A percentile compares a stretch with the other conserved stretches of the same genome.
Evolutionary conservation across 2,888 invertebrate species (phyloP).

Genomic region (Hecatera dysodea): DNA sequence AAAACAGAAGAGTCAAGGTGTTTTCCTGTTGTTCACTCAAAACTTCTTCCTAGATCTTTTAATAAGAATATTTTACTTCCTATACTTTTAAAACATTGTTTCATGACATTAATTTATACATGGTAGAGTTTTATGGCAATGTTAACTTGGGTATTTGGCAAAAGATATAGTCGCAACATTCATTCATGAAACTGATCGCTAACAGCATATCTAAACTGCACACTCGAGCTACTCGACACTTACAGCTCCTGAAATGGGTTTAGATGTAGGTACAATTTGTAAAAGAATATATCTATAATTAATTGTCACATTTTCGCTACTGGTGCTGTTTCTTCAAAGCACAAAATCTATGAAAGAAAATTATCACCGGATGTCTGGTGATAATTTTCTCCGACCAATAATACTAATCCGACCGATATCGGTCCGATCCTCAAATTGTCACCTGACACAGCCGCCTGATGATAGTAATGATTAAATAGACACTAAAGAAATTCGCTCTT

Average conservation of each 20-base stretch:
- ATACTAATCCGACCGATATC: too few relatives aligned
- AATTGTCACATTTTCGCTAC: too few relatives aligned
- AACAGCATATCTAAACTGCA: background rate
- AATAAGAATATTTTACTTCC: constrained; percentile 35
- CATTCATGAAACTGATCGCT: too few relatives aligned
- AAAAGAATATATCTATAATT: too few relatives aligned
- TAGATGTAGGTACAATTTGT: background rate
- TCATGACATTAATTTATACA: background rate
- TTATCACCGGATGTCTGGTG: too few relatives aligned
- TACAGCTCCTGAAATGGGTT: background rate
- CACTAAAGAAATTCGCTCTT: too few relatives aligned
- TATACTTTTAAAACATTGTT: background rate
- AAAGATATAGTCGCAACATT: background rate
- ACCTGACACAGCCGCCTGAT: too few relatives aligned
- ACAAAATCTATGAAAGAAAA: too few relatives aligned
- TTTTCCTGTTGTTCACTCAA: constrained; percentile 59
- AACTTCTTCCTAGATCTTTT: constrained; percentile 47
- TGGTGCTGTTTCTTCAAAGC: too few relatives aligned
- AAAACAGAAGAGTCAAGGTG: constrained; percentile 58
- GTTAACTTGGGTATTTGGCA: background rate
- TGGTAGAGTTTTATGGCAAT: background rate
- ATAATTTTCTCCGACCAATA: too few relatives aligned
- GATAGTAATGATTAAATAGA: too few relatives aligned
- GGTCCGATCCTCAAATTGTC: too few relatives aligned
- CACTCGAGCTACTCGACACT: background rate